Percentiles rank a stretch among this genome's conserved stretches.
Evolutionary conservation across 2,888 invertebrate genomes (phyloP).

Genomic region (Pseudanteris insignis): DNA sequence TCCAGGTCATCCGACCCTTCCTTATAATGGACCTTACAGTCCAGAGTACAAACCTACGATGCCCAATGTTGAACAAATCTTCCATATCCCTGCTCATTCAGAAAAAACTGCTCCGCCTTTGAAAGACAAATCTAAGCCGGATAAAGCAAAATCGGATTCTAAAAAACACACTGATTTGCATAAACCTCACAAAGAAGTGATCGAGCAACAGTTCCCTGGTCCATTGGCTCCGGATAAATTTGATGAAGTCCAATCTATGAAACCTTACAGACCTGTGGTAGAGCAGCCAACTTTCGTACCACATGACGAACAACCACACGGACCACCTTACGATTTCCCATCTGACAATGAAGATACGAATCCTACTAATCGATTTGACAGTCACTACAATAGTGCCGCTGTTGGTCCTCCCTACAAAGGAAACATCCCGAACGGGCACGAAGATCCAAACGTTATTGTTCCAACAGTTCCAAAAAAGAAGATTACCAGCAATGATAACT

Average conservation of each 20-base stretch:
- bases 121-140: constrained; percentile 54
- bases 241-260: constrained; percentile 35
- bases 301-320: constrained; percentile 43
- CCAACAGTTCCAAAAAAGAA: constrained; percentile 51
- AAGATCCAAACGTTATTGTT: constrained; percentile 56
- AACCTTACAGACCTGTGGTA: constrained; percentile 6
- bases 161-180: constrained; percentile 59
- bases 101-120: constrained; percentile 50
- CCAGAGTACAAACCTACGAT: constrained; percentile 62
- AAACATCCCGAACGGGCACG: constrained; percentile 42
- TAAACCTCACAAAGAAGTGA: constrained; percentile 55
- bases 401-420: constrained; percentile 55
- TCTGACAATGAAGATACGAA: constrained; percentile 54
- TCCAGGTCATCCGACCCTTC: constrained; percentile 59
- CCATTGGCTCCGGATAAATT: constrained; percentile 57
- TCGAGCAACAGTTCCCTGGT: constrained; percentile 55
- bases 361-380: constrained; percentile 50
- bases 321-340: constrained; percentile 47
- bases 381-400: constrained; percentile 51
- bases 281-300: constrained; percentile 59
- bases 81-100: constrained; percentile 51
- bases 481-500: constrained; percentile 42
- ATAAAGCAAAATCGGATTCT: constrained; percentile 52
- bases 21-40: constrained; percentile 67
- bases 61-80: constrained; percentile 58